Evolutionary conservation across 2,113 vertebrate species (phyloP).

Genomic region (Oncorhynchus clarkii): DNA sequence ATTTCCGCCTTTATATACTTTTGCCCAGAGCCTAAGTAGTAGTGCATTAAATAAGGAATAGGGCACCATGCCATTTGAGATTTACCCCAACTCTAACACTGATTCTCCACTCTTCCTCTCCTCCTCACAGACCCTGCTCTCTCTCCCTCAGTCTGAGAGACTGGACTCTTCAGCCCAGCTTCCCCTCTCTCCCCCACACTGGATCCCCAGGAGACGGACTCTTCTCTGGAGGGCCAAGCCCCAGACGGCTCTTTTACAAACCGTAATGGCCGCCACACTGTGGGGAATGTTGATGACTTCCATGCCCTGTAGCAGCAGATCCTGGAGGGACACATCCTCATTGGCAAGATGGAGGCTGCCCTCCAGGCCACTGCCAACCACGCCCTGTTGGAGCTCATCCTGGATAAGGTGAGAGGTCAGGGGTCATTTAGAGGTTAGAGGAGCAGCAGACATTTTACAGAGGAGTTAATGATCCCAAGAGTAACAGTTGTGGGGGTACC

Average conservation of each 20-base stretch:
- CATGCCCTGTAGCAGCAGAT: constrained; percentile 79
- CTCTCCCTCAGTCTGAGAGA: constrained; percentile 83
- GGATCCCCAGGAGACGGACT: not conserved
- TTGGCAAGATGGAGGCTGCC: constrained; percentile 70
- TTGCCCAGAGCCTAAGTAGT: not conserved
- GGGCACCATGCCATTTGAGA: not conserved
- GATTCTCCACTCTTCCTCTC: not conserved
- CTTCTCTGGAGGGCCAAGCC: constrained; percentile 40
- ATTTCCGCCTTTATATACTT: not conserved
- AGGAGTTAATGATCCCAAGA: not conserved
- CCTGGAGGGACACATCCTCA: constrained; percentile 71
- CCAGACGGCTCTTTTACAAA: constrained; percentile 42
- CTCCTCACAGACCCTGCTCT: constrained; percentile 65
- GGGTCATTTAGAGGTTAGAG: not conserved
- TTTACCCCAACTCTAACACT: not conserved
- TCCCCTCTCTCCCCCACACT: constrained; percentile 28
- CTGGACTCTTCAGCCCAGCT: constrained; percentile 62
- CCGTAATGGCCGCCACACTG: constrained; percentile 64
- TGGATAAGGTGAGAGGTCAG: constrained; percentile 60
- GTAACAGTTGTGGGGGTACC: not conserved
- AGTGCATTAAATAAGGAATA: not conserved
- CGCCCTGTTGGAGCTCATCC: constrained; percentile 37
- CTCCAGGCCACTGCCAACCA: constrained; percentile 36
- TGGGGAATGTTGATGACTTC: constrained; percentile 76
- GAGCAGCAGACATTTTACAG: not conserved